These are phyloP conservation scores for Pteropus rufus DNA, from an alignment of 2,797 vertebrate species.

Conservation along the genomic window DNA sequence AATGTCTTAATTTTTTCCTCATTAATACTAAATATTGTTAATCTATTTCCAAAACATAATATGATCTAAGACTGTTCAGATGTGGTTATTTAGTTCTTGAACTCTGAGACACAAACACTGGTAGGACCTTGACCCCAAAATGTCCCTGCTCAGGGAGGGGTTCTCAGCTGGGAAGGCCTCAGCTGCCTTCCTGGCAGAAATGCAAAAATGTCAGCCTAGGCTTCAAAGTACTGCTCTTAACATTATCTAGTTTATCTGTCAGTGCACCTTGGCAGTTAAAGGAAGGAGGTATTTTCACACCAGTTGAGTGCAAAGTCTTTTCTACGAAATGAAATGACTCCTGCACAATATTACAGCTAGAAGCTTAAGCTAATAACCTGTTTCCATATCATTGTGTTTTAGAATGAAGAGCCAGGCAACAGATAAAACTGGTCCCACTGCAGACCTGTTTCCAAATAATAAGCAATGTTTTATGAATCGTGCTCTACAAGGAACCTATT, in stretches of 20 bases:
- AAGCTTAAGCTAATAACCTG: slow-evolving; percentile 25
- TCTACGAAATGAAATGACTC: background rate
- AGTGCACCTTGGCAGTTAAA: background rate
- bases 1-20: slow-evolving; percentile 30
- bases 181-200: background rate
- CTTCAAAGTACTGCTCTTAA: background rate
- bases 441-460: background rate
- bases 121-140: background rate
- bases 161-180: background rate
- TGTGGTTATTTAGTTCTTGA: background rate
- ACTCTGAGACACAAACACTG: background rate
- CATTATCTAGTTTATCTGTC: background rate
- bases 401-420: background rate
- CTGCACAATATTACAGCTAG: background rate
- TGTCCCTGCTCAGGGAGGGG: background rate
- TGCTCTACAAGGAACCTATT: background rate
- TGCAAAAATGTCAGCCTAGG: background rate
- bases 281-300: background rate
- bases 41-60: slow-evolving; percentile 33
- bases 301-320: background rate
- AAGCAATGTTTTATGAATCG: background rate
- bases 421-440: background rate
- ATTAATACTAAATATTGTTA: slow-evolving; percentile 21
- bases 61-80: background rate
- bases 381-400: background rate